A percentile compares a stretch with the other conserved stretches of the same genome.
phyloP scores from a whole-genome alignment of 2,888 invertebrate species.

The Amiota minor region DNA sequence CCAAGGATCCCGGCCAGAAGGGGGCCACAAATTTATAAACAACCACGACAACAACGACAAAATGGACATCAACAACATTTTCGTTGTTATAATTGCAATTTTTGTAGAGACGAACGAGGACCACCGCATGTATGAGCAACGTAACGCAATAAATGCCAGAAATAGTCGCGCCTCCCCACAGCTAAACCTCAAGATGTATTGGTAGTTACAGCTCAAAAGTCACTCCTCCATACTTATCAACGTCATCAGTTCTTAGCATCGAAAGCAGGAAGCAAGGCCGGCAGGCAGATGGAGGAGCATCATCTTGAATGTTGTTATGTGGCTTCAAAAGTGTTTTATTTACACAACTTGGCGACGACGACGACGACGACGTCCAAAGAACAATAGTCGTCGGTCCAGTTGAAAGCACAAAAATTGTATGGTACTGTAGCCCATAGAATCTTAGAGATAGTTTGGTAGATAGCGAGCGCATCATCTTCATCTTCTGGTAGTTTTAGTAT shows the following conservation, averaged over 20 bases:
- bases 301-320: slow-evolving; percentile 30
- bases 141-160: slow-evolving; percentile 37
- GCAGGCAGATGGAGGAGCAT: neutral
- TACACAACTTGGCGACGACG: slow-evolving; percentile 18
- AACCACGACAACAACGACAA: slow-evolving; percentile 5
- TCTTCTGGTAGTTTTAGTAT: too few species aligned
- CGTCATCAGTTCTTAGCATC: slow-evolving; percentile 45
- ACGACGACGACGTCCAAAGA: too few species aligned
- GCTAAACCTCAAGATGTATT: neutral
- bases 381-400: too few species aligned
- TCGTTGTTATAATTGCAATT: slow-evolving; percentile 64
- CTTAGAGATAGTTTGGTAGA: slow-evolving; percentile 39
- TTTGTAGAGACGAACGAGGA: slow-evolving; percentile 55
- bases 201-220: neutral
- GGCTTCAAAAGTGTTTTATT: slow-evolving; percentile 35
- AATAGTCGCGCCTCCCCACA: slow-evolving; percentile 33
- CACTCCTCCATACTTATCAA: slow-evolving; percentile 52
- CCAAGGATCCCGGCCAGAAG: neutral
- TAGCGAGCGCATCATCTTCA: slow-evolving; percentile 19
- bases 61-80: slow-evolving; percentile 44
- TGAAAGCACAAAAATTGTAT: too few species aligned
- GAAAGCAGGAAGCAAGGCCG: neutral
- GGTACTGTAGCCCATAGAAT: neutral
- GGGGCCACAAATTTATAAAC: neutral
- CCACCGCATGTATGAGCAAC: slow-evolving; percentile 36